A percentile compares a stretch with the other conserved stretches of the same genome.
Evolutionary conservation across 2,888 invertebrate species (phyloP).

Genomic region (Polyploca ridens): DNA sequence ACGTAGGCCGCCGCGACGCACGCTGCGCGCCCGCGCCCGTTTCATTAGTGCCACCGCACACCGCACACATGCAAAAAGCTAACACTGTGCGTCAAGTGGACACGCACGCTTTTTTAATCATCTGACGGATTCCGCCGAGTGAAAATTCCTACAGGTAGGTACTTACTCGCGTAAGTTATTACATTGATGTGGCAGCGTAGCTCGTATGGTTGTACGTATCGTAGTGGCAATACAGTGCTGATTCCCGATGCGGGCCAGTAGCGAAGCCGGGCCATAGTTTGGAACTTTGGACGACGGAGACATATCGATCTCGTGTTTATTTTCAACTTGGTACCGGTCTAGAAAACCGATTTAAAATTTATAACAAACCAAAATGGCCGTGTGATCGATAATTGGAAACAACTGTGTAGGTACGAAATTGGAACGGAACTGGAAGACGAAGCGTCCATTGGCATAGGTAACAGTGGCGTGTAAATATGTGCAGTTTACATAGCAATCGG

Average conservation of each 20-base stretch:
- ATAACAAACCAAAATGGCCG: conserved; percentile 56
- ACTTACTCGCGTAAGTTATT: conserved; percentile 15
- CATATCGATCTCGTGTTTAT: conserved; percentile 74
- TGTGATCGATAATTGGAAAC: conserved; percentile 46
- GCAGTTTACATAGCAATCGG: conserved; percentile 33
- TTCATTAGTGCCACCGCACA: conserved; percentile 76
- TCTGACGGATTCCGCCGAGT: conserved; percentile 39
- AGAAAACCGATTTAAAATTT: conserved; percentile 70
- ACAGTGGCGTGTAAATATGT: conserved; percentile 15
- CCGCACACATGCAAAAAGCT: conserved; percentile 71
- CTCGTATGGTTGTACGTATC: neutral
- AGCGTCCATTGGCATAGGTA: neutral
- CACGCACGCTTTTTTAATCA: conserved; percentile 72
- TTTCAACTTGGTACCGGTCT: conserved; percentile 58
- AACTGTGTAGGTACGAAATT: conserved; percentile 19
- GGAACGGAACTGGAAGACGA: conserved; percentile 16
- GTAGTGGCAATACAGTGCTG: neutral
- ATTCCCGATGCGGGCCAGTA: conserved; percentile 38
- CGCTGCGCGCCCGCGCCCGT: conserved; percentile 54
- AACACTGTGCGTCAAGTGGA: conserved; percentile 78
- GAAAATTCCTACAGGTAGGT: conserved; percentile 35
- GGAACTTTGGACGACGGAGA: conserved; percentile 44
- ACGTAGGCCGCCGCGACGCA: conserved; percentile 77
- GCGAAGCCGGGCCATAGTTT: conserved; percentile 40
- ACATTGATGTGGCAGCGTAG: neutral